Evolutionary conservation across 2,888 invertebrate species (phyloP), one percentile per base, ranked within the genome.

Genomic region (Meganola albula): DNA sequence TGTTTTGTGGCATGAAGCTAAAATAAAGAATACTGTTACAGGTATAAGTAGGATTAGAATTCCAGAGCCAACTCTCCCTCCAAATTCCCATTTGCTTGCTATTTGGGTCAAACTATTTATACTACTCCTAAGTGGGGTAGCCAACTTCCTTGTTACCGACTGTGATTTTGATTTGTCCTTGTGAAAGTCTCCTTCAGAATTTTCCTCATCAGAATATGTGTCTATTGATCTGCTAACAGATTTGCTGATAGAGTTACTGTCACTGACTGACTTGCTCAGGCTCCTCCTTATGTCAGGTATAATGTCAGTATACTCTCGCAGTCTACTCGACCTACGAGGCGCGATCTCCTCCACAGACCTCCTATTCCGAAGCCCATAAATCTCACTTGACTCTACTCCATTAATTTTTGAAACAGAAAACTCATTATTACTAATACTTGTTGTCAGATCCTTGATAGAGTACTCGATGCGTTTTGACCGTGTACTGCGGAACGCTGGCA

Each of bases 161-260:
- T 58, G 67, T 1, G 72, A 69, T 42, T 67, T 74, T 12, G 61
- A 57, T 30, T 52, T 66, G 2, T 31, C n/a, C 8, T 20, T 20
- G 8, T 3, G 34, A 9, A 57, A 34, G n/a, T 74, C 72, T 6
- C 74, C 71, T 7, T 70, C 74, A 28, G 74, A 74, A 40, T 71
- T 58, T 11, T 85, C 84, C 12, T 75, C 82, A 58, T 84, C 85
- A 1, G 83, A 83, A 47, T 63, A 74, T 13, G 68, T 61, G 12
- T 70, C 82, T 34, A 79, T 46, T 1, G 82, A 82, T 40, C 79
- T 70, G 46, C 82, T 82, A 10, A 70, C 49, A 5, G 79, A 82
- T 40, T 83, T 74, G 34, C 80, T 79, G 3, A 66, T 32, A 9
- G 78, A 79, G 44, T 83, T 74, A 34, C 80, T 79, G 16, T 48